A percentile compares a stretch with the other conserved stretches of the same genome.
Conservation (phyloP, 2,888 invertebrate species). For the Cylindroiulus punctatus region DNA sequence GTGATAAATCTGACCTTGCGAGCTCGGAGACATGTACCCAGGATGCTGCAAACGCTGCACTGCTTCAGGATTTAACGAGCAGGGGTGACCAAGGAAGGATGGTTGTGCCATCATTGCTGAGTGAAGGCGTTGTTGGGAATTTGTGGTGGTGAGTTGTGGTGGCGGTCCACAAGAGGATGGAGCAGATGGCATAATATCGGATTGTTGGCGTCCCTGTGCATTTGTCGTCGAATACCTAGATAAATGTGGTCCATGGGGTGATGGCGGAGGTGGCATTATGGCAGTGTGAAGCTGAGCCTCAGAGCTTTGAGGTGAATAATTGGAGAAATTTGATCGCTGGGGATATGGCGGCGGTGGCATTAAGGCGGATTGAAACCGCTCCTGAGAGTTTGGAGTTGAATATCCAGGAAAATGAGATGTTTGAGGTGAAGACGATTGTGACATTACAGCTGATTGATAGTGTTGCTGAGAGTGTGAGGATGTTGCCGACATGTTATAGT, state of each 20-base stretch:
- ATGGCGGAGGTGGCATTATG: conserved; percentile 1
- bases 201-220: background rate
- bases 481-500: background rate
- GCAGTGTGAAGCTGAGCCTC: background rate
- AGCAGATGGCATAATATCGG: background rate
- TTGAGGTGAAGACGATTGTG: background rate
- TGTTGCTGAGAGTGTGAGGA: background rate
- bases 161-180: background rate
- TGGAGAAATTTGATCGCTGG: background rate
- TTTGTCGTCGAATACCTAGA: background rate
- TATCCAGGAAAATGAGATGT: background rate
- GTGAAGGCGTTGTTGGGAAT: background rate
- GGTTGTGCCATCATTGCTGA: background rate
- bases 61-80: background rate
- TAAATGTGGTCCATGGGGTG: background rate
- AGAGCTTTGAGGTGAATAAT: background rate
- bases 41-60: background rate
- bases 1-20: background rate
- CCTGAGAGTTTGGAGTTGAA: background rate
- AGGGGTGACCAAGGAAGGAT: background rate
- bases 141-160: background rate
- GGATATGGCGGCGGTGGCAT: background rate
- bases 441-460: background rate
- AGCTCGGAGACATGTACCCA: background rate
- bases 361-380: background rate